A percentile compares a stretch with the other conserved stretches of the same genome.
Conservation (phyloP, 2,888 invertebrate genomes). For the Limnephilus rhombicus region DNA sequence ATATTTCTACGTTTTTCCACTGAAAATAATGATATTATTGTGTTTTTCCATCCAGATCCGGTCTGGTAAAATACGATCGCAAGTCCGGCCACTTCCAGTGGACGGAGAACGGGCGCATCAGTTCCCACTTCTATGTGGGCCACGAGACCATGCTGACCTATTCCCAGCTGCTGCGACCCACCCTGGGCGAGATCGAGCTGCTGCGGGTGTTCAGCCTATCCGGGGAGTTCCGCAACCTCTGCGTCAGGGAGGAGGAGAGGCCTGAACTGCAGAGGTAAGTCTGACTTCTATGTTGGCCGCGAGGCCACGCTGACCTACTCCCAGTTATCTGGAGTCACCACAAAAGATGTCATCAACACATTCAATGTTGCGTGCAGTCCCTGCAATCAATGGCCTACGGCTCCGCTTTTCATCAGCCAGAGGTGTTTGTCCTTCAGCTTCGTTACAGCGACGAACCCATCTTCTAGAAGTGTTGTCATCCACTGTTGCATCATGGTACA, state of each 20-base stretch:
- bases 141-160: conserved; percentile 98
- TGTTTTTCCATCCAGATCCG: conserved; percentile 81
- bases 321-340: too few relatives aligned
- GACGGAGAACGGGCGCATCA: conserved; percentile 97
- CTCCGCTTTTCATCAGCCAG: too few relatives aligned
- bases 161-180: conserved; percentile 97
- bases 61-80: conserved; percentile 96
- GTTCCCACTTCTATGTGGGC: conserved; percentile 98
- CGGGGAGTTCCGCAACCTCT: conserved; percentile 95
- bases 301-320: too few relatives aligned
- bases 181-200: conserved; percentile 97
- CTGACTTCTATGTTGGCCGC: neutral
- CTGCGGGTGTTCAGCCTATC: conserved; percentile 99
- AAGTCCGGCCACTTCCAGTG: conserved; percentile 93
- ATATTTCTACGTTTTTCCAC: neutral
- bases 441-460: too few relatives aligned
- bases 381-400: too few relatives aligned
- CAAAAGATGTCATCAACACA: too few relatives aligned
- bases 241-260: conserved; percentile 97
- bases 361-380: too few relatives aligned
- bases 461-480: too few relatives aligned
- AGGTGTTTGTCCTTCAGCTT: too few relatives aligned
- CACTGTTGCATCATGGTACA: too few relatives aligned
- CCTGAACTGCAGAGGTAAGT: conserved; percentile 90
- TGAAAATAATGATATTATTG: neutral